A percentile compares a stretch with the other conserved stretches of the same genome.
Evolutionary conservation across 2,888 invertebrate genomes (phyloP).

Genomic region (Drosophila demipolita): DNA sequence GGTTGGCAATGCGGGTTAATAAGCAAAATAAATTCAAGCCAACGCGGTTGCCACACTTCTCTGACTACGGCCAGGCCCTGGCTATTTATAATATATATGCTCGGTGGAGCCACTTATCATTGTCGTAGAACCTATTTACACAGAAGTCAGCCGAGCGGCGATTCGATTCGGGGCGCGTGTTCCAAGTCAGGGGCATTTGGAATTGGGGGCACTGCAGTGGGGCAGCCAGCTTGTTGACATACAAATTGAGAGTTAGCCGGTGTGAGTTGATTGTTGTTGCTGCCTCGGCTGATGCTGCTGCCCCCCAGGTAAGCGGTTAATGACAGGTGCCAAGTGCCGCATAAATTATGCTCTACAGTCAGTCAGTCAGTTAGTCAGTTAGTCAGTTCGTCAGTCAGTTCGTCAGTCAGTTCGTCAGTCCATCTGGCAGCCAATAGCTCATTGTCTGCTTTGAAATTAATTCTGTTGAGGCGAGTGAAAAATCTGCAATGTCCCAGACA

Average conservation of each 20-base stretch:
- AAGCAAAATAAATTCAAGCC: conserved; percentile 44
- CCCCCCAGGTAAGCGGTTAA: conserved; percentile 24
- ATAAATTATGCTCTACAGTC: conserved; percentile 50
- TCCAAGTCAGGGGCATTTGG: background rate
- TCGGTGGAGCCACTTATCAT: conserved; percentile 41
- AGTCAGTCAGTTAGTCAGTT: conserved; percentile 7
- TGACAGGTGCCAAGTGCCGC: conserved; percentile 56
- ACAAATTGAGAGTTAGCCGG: conserved; percentile 49
- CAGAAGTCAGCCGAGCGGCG: conserved; percentile 38
- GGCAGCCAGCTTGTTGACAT: conserved; percentile 45
- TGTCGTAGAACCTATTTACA: conserved; percentile 22
- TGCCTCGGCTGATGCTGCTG: background rate
- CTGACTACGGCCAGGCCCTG: background rate
- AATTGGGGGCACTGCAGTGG: conserved; percentile 1
- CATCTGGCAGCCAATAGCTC: conserved; percentile 40
- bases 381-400: conserved; percentile 15
- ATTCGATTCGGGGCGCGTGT: conserved; percentile 19
- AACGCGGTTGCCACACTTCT: conserved; percentile 6
- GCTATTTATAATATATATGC: conserved; percentile 43
- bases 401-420: conserved; percentile 19
- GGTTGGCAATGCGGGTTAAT: conserved; percentile 68
- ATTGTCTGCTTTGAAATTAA: conserved; percentile 54
- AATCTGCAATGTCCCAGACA: conserved; percentile 39
- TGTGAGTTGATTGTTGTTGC: conserved; percentile 6
- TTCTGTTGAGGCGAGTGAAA: conserved; percentile 46